Conservation (phyloP, 92 coral and sea anemone species). For the Epizoanthus stellaris region DNA sequence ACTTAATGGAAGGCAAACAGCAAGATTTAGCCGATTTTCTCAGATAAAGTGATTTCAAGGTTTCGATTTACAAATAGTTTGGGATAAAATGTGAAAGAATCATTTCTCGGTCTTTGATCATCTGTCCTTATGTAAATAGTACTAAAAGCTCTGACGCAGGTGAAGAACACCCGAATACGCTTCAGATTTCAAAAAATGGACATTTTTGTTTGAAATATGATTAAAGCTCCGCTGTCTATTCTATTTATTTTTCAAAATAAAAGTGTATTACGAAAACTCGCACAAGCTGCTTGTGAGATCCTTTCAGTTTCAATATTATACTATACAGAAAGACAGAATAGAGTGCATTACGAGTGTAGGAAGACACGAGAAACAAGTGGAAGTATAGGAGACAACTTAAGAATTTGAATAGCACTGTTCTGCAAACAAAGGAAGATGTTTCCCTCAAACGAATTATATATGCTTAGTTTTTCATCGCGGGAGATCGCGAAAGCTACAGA, state of each 20-base stretch:
- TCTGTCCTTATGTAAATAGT: conserved; percentile 40
- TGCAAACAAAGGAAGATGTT: too few species aligned
- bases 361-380: too few species aligned
- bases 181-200: conserved; percentile 34
- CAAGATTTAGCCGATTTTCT: conserved; percentile 28
- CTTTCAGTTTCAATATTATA: background rate
- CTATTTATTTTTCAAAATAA: conserved; percentile 1
- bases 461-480: conserved; percentile 28
- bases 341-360: too few species aligned
- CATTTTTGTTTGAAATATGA: background rate
- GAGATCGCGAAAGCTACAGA: background rate
- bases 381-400: too few species aligned
- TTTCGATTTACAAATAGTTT: conserved; percentile 43
- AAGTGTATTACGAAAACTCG: background rate
- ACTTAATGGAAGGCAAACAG: conserved; percentile 32
- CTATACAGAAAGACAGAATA: too few species aligned
- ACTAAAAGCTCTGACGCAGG: conserved; percentile 35
- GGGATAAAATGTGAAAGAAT: conserved; percentile 27
- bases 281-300: background rate
- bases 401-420: too few species aligned
- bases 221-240: background rate
- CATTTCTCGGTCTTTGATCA: conserved; percentile 22
- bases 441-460: background rate
- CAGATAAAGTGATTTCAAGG: conserved; percentile 28
- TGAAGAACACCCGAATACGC: conserved; percentile 8